Base-by-base conservation (phyloP, 1,140 invertebrate species). In the Saccostrea echinata region DNA sequence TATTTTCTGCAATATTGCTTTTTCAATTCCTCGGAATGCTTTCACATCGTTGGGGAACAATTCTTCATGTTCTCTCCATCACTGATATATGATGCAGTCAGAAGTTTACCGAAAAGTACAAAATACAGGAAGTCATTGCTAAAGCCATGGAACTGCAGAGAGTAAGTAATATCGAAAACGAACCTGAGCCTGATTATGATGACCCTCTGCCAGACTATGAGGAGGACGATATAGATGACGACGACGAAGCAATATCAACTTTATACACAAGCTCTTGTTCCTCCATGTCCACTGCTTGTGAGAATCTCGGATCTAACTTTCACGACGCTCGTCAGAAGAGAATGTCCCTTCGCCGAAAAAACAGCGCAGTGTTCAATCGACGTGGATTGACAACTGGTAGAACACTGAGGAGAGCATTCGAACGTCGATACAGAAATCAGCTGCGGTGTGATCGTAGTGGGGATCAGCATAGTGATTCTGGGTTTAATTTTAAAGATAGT, bases 31-130 rank as follows among this genome's bases (percentile, higher is more conserved):
- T 94, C 52, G 95, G 94, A 30, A 96, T 96, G 95, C 91, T 96
- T 55, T 91, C 95, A 18, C 95, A 96, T 91, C 89, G 95, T 91
- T 99, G 99, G 94, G 98, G 98, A 92, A 99, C 99, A 4, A 95
- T 99, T 64, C 98, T 98, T 0, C 99, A 99, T 94, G 99, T 99
- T 92, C 96, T 99, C 92, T 98, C 99, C 18, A 98, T 98, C 3
- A 99, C 98, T 3, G 89, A 92, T 27, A 84, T 93, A 12, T 91
- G 88, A 3, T 90, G 91, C 35, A 89, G 90, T 64, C 86, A 90
- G 43, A 84, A 71, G 21, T 90, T 91, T 33, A 92, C 88, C 9
- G 92, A 93, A 53, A 91, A 91, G 81, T 90, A 92, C 71, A 92
- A 93, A 88, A 90, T 92, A 33, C 87, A 90, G 21, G 93, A 93